A percentile compares a stretch with the other conserved stretches of the same genome.
phyloP scores from a whole-genome alignment of 2,888 invertebrate genomes.

The Athalia circularis region DNA sequence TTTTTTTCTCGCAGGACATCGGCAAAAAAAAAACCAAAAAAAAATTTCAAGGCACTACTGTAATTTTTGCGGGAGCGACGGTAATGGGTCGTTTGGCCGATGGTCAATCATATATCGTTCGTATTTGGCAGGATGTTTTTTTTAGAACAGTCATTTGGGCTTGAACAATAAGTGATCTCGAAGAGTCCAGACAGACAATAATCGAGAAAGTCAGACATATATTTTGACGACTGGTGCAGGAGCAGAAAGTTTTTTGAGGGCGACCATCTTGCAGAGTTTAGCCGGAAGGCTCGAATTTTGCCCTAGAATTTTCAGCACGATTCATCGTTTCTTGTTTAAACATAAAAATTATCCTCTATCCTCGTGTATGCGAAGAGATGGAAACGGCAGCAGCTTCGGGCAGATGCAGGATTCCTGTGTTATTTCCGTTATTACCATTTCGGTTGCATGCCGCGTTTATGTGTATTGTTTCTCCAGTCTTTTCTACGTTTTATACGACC shows the following conservation, averaged over 20 bases:
- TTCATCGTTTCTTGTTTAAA: conserved; percentile 60
- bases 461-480: too few species aligned
- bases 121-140: too few species aligned
- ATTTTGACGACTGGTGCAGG: conserved; percentile 72
- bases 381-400: background rate
- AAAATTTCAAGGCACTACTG: background rate
- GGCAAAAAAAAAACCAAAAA: background rate
- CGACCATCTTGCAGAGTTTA: conserved; percentile 9
- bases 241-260: conserved; percentile 46
- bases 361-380: conserved; percentile 2
- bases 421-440: conserved; percentile 58
- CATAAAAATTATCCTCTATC: conserved; percentile 56
- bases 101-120: background rate
- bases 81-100: conserved; percentile 28
- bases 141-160: too few species aligned
- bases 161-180: too few species aligned
- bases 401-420: conserved; percentile 55
- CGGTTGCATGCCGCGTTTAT: conserved; percentile 53
- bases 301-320: conserved; percentile 47
- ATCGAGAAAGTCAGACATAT: conserved; percentile 63
- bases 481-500: conserved; percentile 18
- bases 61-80: conserved; percentile 9
- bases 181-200: background rate
- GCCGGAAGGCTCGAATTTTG: background rate
- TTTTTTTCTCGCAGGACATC: too few species aligned